Base-by-base conservation (phyloP, 1,140 invertebrate species). In the Eurosta solidaginis region DNA sequence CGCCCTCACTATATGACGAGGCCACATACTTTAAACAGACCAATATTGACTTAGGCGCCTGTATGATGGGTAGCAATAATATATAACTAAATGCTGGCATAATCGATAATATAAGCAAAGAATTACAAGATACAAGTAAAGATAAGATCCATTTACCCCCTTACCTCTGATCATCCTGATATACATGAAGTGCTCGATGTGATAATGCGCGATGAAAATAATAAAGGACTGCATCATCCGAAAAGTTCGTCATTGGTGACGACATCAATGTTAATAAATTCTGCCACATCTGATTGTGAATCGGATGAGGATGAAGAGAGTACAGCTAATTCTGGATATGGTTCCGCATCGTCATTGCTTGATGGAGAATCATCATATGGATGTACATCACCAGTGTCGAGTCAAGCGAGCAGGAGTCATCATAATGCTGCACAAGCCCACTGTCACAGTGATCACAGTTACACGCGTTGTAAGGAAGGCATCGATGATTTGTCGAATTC, bases 361-460 rank as follows among this genome's bases (percentile, higher is more conserved):
- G 50, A 79, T 44, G 36, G 47, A 25, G 78, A 77, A 3, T 29
- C 77, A 1, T 75, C 78, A 27, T 59, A 79, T 73, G 73, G 76
- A 29, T 76, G 74, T 9, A 76, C 59, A 29, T 79, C 78, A 20
- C 78, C 78, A 20, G 78, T 79, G 76, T 54, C 76, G 2, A 78
- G 63, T 76, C 68, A 63, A 50, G 47, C 49, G 12, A 77, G 78
- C 45, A 78, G 29, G 29, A 68, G 45, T 47, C 44, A 25, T 44
- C n/a, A n/a, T 20, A 25, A 78, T 79, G 78, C 78, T 52, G 78
- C 84, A 77, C 42, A 76, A 54, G 44, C 80, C 80, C 81, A 81
- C 82, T 80, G 87, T 77, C 82, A 89, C 74, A 90, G 86, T 54
- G 93, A 94, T 86, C 94, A 94, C 82, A 93, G 93, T 78, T 95